Evolutionary conservation across 1,140 invertebrate species (phyloP), one percentile per base, ranked within the genome.

Genomic region (Pogonomyrmex californicus): DNA sequence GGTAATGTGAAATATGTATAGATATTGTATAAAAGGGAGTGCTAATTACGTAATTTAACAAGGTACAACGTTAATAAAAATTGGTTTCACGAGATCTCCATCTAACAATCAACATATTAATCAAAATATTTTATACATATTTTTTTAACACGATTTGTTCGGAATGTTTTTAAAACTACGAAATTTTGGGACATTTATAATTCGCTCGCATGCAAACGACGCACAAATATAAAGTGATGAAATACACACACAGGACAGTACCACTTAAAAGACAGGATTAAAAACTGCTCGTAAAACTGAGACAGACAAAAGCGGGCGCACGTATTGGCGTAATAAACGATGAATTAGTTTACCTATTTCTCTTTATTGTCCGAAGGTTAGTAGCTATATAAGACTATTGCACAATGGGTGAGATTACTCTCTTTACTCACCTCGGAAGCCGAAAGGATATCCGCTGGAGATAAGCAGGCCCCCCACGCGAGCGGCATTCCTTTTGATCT

Each of bases 351-450:
- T 58, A 86, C 76, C 88, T 88, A 87, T n/a, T 51, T 83, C 71
- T 51, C 68, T 66, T 47, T 49, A 83, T 63, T 85, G 85, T 47
- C 71, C 77, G 41, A 63, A 30, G 70, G 76, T 92, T 89, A 88
- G 79, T 89, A 86, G 62, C 70, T 86, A 83, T 66, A 88, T 66
- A 60, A 60, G 5, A 47, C 17, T 81, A 81, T 81, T 60, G 73
- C 63, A 23, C 23, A 86, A 70, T 87, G 87, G 91, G 93, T 92
- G 92, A 93, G 93, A 92, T 90, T 60, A 51, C 87, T 87, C 68
- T 91, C 87, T 91, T 94, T 95, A 95, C 95, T 95, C 94, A 95
- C 95, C 95, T 95, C 79, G 49, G 3, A 95, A 92, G 92, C 92
- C 92, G 91, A 94, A 92, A 93, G 92, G 92, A 92, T 92, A 93